Conservation (phyloP, 2,113 vertebrate genomes). For the Trematocara unimaculatum region DNA sequence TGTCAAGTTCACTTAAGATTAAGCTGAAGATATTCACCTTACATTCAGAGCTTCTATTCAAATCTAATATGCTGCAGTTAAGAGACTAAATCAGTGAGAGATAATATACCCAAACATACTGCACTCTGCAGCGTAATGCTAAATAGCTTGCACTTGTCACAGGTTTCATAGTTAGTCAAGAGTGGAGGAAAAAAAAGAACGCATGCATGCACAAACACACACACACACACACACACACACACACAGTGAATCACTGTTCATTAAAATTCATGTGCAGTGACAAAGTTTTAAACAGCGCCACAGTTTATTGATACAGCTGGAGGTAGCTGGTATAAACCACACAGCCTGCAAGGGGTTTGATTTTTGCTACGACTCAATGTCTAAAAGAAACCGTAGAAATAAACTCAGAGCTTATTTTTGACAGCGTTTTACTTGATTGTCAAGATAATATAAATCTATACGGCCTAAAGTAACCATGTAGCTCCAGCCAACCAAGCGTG, state of each 20-base stretch:
- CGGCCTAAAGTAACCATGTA: neutral
- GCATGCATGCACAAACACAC: neutral
- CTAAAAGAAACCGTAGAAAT: neutral
- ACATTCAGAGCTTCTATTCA: neutral
- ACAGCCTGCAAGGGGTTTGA: neutral
- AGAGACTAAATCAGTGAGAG: neutral
- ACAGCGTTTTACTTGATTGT: neutral
- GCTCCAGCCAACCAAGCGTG: neutral
- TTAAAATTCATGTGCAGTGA: constrained; percentile 25
- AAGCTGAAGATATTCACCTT: neutral
- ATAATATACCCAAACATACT: neutral
- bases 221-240: neutral
- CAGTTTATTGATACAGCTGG: neutral
- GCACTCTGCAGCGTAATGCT: neutral
- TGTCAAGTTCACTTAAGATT: neutral
- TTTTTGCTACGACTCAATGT: neutral
- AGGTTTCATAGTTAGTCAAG: neutral
- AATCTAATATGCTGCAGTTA: neutral
- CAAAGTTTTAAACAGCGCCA: neutral
- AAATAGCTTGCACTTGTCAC: neutral
- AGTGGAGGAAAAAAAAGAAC: neutral
- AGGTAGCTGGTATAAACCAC: neutral
- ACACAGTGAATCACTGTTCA: neutral
- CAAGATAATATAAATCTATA: neutral
- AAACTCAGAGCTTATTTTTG: neutral